Base-by-base conservation (phyloP, 1,140 invertebrate species). In the Pseudomyrmex cubaensis region DNA sequence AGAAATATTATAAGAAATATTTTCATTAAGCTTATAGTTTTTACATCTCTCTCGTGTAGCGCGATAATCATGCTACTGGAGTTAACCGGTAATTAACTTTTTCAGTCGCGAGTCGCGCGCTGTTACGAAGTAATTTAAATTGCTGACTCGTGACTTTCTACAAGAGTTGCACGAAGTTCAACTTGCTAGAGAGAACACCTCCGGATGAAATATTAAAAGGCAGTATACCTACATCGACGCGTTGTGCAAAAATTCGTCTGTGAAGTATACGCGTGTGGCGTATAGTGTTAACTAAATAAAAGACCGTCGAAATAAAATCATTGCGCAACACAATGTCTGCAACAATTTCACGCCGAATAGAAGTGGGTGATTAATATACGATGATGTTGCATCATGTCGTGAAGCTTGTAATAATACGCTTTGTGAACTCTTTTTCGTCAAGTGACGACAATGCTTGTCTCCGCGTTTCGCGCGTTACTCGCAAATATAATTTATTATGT, bases 351-450 rank as follows among this genome's bases (percentile, higher is more conserved):
- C 54, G 17, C 15, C 48, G 64, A 78, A 70, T 46, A 44, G 63
- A 57, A 77, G 80, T 63, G 69, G 52, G 56, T 74, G 56, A 87
- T 86, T 86, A 86, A 87, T 84, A 78, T 76, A 86, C 85, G 74
- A 87, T 87, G 86, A 87, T 72, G 3, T 57, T 66, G 86, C 86
- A 54, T 74, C 84, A 86, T 54, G 61, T 13, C 7, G 22, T 3
- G 25, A 10, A 35, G 61, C 56, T 59, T 72, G 74, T 84, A 86
- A 78, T 84, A n/a, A 46, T 50, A 54, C 66, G 56, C n/a, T 70
- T 50, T 67, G 85, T 78, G 75, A 52, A 77, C n/a, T 54, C n/a
- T 77, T 77, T 67, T 77, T 52, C 50, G 62, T 52, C 25, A 54
- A 67, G 69, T 62, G 35, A 54, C 59, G 85, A 63, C 35, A 52